Base-by-base conservation (phyloP, 1,140 invertebrate genomes). In the Teleopsis dalmanni region DNA sequence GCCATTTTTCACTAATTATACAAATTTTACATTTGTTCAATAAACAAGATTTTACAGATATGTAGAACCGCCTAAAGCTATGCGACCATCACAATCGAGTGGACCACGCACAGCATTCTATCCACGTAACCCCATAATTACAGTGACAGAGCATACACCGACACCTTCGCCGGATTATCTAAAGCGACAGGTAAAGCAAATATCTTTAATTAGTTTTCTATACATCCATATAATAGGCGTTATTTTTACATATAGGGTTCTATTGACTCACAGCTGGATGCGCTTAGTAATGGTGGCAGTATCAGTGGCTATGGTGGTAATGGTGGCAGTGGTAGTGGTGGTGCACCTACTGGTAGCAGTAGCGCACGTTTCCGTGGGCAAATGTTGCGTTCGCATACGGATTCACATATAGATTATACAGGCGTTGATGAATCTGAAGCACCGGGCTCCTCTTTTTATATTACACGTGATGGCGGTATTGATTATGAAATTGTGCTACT, bases 131-230 rank as follows among this genome's bases (percentile, higher is more conserved):
- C 94, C 93, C 1, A 95, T 96, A 44, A 97, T 96, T 36, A 96
- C 92, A 2, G 91, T 97, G 1, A 96, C 94, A 1, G 91, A 95
- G 66, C 91, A 96, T 62, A 94, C 90, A 1, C 91, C 91, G 1
- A 84, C 85, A 8, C 88, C 88, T 9, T 91, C 87, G 2, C 87
- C 87, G 1, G 88, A 91, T 60, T 89, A 83, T 57, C 77, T 88
- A 56, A 79, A 78, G 41, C 74, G 84, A 73, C 85, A 87, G 74
- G 88, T 89, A 71, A 65, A 43, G 13, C 16, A n/a, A 21, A 37
- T 14, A 19, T 7, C 13, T 21, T 40, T 9, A 48, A 22, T 23
- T 19, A 33, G 7, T 45, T 21, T 25, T 10, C 10, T 9, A 27
- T 16, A 25, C 26, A 16, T 36, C n/a, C 22, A 29, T 38, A n/a